Evolutionary conservation across 2,113 vertebrate species (phyloP), one percentile per base, ranked within the genome.

Genomic region (Grus americana): DNA sequence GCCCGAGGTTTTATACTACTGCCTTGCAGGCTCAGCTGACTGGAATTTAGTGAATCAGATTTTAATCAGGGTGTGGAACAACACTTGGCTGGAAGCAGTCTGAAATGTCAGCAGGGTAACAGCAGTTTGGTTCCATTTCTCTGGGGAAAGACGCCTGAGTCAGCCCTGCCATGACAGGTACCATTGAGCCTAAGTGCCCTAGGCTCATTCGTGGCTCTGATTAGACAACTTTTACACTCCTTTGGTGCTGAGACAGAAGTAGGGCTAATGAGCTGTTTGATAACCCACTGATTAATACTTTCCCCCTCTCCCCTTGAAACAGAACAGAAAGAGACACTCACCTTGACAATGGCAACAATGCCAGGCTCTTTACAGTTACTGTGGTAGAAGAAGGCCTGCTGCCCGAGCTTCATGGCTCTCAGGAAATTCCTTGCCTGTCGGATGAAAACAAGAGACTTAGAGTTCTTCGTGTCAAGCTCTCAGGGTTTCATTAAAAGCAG

Each of bases 291-390:
- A 3, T 40, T 47, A 38, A 20, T 46, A 11, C 5, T 67, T 52
- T 32, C 14, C 15, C 24, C 44, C 8, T 12, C 20, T 3, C 15
- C 44, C 46, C 44, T 44, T 4, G 10, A 59, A 26, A 55, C 27
- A 65, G 24, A 19, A 46, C 0, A 81, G 74, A 61, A 74, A 67
- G 49, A 57, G 11, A 32, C 7, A 18, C 98, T 97, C 58, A 99
- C 99, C 98, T 99, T 98, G 95, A 99, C 97, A 38, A 99, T 63
- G 73, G 98, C 99, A 54, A 98, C 99, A 2, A 99, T 98, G 46
- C 99, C 99, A 5, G 99, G 99, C 63, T 99, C 98, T 93, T 99
- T 99, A 89, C 99, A 99, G 98, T 99, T 99, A 86, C 99, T 99
- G 97, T 99, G 99, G 97, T 99, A 99, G 98, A 99, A 99, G 97